Conservation (phyloP, 2,113 vertebrate species). For the Machaerirhynchus nigripectus region DNA sequence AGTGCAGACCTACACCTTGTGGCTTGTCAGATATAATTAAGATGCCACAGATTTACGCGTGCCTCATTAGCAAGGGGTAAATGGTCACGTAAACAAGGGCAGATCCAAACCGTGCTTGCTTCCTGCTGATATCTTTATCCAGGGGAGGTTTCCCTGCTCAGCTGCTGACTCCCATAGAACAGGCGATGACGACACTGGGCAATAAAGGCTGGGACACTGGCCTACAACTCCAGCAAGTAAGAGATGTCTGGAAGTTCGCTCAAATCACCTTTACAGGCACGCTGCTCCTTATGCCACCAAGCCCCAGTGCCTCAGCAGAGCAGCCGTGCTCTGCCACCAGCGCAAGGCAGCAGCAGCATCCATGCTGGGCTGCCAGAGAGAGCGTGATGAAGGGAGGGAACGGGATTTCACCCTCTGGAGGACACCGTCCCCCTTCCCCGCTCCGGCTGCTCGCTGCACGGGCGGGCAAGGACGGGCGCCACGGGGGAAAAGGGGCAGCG, state of each 20-base stretch:
- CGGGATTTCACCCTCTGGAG: not conserved
- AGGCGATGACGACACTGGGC: not conserved
- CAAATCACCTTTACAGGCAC: not conserved
- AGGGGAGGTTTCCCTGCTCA: not conserved
- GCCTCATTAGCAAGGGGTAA: not conserved
- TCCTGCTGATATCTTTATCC: not conserved
- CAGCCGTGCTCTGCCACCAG: not conserved
- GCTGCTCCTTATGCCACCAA: fast-evolving
- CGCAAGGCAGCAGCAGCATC: not conserved
- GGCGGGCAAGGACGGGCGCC: not conserved
- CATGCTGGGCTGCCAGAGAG: not conserved
- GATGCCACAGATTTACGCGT: not conserved
- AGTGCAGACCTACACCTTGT: not conserved
- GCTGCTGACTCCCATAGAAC: not conserved
- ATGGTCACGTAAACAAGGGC: not conserved
- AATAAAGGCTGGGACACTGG: not conserved
- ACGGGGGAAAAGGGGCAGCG: not conserved
- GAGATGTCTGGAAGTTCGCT: not conserved
- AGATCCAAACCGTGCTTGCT: not conserved
- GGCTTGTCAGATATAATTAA: not conserved
- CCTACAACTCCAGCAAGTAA: not conserved
- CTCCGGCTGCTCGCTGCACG: not conserved
- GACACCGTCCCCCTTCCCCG: not conserved
- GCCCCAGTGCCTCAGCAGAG: not conserved
- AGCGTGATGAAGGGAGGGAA: not conserved